Evolutionary conservation across 2,113 vertebrate species (phyloP), one percentile per base, ranked within the genome.

Genomic region (Oxygymnocypris stewartii): DNA sequence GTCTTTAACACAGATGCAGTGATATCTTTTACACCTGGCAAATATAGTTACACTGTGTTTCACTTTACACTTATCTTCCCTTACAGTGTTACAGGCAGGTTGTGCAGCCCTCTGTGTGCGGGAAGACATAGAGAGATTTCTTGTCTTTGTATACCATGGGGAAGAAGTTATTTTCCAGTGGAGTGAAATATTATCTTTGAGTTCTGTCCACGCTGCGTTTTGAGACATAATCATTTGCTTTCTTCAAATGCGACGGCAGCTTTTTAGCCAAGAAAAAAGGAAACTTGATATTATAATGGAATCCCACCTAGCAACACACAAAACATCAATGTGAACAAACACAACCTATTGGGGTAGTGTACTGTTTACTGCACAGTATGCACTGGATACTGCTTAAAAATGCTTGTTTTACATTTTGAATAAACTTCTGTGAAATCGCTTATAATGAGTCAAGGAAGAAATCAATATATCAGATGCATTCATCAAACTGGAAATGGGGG

Each of bases 231-330:
- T 54, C 23, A 44, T 77, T 25, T 6, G 18, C 37, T 65, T 81
- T 35, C n/a, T n/a, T 88, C 44, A 76, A 67, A 73, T 78, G 59
- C 20, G 61, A 78, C n/a, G 14, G 59, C 61, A 81, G 84, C 20
- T 11, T 82, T 86, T 87, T 23, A 63, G 65, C 75, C 54, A 86
- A 87, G 65, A 79, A 67, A 65, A 73, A 44, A 80, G 61, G 42
- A 69, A 86, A 84, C 54, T 61, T 47, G 4, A 82, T 84, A 86
- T 88, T 47, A 71, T 76, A 86, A 81, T 63, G 14, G 37, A 61
- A 77, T 78, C 89, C 89, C 82, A 84, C 84, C 85, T 86, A 87
- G 87, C 73, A 82, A 77, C 88, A 82, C 79, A 82, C 76, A 87
- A 67, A n/a, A 82, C 83, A 78, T 40, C 40, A 1, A 61, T 87